phyloP scores from a whole-genome alignment of 1,140 invertebrate species.

The Cydia amplana region DNA sequence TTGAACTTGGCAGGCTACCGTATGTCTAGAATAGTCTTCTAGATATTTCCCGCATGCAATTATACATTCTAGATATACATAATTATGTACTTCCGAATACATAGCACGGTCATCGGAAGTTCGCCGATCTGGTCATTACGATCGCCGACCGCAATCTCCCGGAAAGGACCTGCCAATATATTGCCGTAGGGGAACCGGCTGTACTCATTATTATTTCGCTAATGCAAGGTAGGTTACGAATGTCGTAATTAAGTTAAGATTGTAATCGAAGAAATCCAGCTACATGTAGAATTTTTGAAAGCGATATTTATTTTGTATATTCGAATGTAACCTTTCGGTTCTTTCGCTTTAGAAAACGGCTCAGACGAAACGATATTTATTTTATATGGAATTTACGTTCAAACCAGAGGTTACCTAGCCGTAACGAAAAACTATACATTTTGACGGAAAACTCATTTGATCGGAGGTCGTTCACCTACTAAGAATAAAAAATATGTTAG shows the following conservation, averaged over 20 bases:
- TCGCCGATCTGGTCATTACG: constrained; percentile 11
- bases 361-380: too few species aligned
- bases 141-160: constrained; percentile 43
- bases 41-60: constrained; percentile 1
- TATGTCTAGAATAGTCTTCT: neutral
- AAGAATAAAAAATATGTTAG: neutral
- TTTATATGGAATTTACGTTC: neutral
- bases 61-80: neutral
- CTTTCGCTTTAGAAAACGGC: neutral
- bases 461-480: too few species aligned
- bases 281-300: neutral
- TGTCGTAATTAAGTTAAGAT: neutral
- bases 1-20: neutral
- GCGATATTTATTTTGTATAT: neutral
- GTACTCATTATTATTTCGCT: constrained; percentile 29
- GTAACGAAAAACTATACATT: neutral
- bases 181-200: constrained; percentile 45
- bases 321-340: neutral
- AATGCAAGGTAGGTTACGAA: constrained; percentile 10
- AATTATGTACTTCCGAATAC: neutral
- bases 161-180: constrained; percentile 40
- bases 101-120: constrained; percentile 6
- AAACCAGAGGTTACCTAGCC: neutral
- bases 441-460: neutral
- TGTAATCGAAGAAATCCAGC: neutral